Evolutionary conservation across 2,888 invertebrate species (phyloP).

Genomic region (Heliconius aoede): DNA sequence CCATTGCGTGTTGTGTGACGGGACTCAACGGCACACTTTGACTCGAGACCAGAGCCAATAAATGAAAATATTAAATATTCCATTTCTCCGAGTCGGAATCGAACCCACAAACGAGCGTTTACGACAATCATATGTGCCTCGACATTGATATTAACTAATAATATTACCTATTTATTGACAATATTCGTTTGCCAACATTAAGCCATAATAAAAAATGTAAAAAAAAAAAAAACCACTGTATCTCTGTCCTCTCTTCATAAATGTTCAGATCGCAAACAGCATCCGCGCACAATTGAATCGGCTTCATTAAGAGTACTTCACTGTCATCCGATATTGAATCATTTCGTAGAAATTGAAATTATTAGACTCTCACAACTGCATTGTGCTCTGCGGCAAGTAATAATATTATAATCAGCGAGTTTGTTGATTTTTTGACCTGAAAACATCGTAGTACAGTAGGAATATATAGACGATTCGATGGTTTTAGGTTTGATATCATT

Average conservation of each 20-base stretch:
- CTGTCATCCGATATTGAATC: conserved; percentile 19
- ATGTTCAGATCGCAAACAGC: conserved; percentile 19
- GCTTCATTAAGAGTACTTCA: conserved; percentile 8
- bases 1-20: no score
- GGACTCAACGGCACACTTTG: no score
- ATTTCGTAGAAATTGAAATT: conserved; percentile 24
- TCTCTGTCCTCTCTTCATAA: conserved; percentile 3
- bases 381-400: not conserved
- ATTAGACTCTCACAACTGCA: conserved; percentile 12
- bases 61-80: no score
- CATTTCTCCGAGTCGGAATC: no score
- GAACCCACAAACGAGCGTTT: no score
- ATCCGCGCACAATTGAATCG: conserved; percentile 11
- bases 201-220: not conserved
- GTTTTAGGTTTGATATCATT: no score
- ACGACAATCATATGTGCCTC: not conserved
- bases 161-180: not conserved
- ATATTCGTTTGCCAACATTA: not conserved
- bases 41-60: no score
- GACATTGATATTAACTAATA: not conserved
- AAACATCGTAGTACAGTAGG: not conserved
- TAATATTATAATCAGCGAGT: conserved; percentile 5
- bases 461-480: no score
- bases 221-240: not conserved
- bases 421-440: conserved; percentile 1